phyloP scores from a whole-genome alignment of 2,888 invertebrate species.

The Drosophila nr. perissopoda region DNA sequence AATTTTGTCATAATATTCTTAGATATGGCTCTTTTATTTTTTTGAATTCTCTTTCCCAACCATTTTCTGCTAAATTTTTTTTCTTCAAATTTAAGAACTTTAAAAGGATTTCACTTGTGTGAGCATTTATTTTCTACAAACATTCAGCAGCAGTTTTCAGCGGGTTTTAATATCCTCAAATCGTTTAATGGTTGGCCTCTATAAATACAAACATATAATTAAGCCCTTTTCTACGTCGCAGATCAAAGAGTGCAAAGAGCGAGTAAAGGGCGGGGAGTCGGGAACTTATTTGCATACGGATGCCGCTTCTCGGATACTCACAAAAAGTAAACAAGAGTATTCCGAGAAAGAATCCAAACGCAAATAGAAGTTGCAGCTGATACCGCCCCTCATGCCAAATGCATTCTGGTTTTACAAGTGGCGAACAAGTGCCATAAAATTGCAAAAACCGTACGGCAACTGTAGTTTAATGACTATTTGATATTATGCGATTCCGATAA shows the following conservation, averaged over 20 bases:
- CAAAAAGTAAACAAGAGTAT: conserved; percentile 23
- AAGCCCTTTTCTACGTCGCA: conserved; percentile 9
- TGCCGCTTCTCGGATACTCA: conserved; percentile 27
- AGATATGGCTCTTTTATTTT: not conserved
- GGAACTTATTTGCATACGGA: conserved; percentile 16
- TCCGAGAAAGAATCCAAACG: not conserved
- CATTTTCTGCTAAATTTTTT: fast-evolving
- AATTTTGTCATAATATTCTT: not conserved
- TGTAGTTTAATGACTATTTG: conserved; percentile 40
- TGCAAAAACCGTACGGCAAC: conserved; percentile 16
- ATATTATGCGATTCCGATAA: conserved; percentile 42
- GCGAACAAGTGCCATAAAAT: conserved; percentile 56
- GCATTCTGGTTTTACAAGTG: conserved; percentile 66
- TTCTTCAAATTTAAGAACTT: not conserved
- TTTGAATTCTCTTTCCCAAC: not conserved
- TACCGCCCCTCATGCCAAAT: conserved; percentile 42
- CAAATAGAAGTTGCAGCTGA: conserved; percentile 30
- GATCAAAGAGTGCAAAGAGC: conserved; percentile 31
- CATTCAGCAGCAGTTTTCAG: not conserved
- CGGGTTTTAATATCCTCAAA: not conserved
- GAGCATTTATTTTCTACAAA: not conserved
- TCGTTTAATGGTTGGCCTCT: not conserved
- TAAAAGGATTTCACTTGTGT: not conserved
- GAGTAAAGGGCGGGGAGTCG: not conserved
- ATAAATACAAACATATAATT: conserved; percentile 38